phyloP scores from a whole-genome alignment of 2,797 vertebrate genomes.

The Channallabes apus region DNA sequence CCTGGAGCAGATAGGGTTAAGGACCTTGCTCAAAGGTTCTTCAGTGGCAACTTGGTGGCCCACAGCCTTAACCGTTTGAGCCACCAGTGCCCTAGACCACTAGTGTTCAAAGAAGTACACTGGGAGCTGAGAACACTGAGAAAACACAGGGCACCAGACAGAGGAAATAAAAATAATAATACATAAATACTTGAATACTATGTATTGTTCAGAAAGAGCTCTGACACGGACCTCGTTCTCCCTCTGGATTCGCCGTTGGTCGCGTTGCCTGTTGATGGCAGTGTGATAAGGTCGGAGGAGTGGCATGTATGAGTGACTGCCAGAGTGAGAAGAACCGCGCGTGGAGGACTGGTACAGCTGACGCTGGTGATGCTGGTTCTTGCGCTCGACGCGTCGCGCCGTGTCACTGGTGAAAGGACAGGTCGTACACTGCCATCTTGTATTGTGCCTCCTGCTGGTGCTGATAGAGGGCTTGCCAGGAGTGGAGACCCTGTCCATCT shows the following conservation, averaged over 20 bases:
- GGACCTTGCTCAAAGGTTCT: no score
- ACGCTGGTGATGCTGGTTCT: conserved; percentile 89
- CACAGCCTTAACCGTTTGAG: no score
- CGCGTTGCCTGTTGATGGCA: conserved; percentile 85
- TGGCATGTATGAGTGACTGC: conserved; percentile 28
- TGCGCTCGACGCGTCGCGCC: conserved; percentile 84
- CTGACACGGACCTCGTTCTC: conserved; percentile 87
- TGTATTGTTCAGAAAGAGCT: background rate
- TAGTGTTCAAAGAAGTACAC: conserved; percentile 19
- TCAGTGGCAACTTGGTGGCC: no score
- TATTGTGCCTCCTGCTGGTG: background rate
- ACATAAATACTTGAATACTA: background rate
- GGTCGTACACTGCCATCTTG: conserved; percentile 77
- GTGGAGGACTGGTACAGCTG: conserved; percentile 79
- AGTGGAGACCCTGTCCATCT: conserved; percentile 66
- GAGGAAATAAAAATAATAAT: background rate
- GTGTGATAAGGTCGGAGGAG: conserved; percentile 75
- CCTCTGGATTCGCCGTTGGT: conserved; percentile 88
- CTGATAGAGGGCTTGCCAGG: conserved; percentile 53
- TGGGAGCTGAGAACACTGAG: background rate
- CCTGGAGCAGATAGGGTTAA: no score
- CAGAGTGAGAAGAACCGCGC: conserved; percentile 66
- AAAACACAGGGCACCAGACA: background rate
- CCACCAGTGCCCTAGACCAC: conserved; percentile 7
- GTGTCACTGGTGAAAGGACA: conserved; percentile 88